Percentiles rank a stretch among this genome's conserved stretches.
These are phyloP conservation scores for Thomomys bottae DNA, from an alignment of 2,113 vertebrate genomes.

Conservation along the genomic window DNA sequence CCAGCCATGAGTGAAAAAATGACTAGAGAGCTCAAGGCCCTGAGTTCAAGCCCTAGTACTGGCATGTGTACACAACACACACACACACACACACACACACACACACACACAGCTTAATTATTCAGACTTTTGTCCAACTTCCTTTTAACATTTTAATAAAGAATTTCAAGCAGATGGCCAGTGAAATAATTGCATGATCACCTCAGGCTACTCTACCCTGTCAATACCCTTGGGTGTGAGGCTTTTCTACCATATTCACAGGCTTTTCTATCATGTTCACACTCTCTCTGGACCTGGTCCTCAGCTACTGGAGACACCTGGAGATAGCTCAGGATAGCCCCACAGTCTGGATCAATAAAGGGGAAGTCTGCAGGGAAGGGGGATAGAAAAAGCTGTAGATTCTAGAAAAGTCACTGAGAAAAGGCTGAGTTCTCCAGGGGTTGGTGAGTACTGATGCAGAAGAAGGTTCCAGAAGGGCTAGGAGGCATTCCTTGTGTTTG, in stretches of 20 bases:
- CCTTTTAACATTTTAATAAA: background rate
- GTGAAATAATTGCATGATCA: background rate
- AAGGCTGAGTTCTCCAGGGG: no score
- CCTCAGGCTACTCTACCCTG: no score
- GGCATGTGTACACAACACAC: no score
- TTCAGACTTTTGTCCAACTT: no score
- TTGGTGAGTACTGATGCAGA: background rate
- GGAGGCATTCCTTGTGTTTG: background rate
- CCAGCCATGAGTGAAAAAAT: no score
- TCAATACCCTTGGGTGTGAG: rapidly evolving
- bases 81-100: no score
- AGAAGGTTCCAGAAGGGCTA: background rate
- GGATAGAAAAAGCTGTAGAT: rapidly evolving
- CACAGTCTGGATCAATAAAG: background rate
- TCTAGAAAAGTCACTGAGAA: background rate
- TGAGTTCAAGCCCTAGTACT: no score
- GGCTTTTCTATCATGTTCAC: background rate
- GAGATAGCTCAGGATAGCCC: background rate
- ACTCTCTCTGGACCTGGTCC: background rate
- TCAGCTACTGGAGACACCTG: background rate
- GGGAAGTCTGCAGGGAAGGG: no score
- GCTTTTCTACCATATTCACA: no score
- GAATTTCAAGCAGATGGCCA: background rate
- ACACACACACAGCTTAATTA: no score
- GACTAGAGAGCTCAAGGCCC: no score